A percentile compares a stretch with the other conserved stretches of the same genome.
phyloP scores from a whole-genome alignment of 2,888 invertebrate species.

The Meteorus cinctellus region DNA sequence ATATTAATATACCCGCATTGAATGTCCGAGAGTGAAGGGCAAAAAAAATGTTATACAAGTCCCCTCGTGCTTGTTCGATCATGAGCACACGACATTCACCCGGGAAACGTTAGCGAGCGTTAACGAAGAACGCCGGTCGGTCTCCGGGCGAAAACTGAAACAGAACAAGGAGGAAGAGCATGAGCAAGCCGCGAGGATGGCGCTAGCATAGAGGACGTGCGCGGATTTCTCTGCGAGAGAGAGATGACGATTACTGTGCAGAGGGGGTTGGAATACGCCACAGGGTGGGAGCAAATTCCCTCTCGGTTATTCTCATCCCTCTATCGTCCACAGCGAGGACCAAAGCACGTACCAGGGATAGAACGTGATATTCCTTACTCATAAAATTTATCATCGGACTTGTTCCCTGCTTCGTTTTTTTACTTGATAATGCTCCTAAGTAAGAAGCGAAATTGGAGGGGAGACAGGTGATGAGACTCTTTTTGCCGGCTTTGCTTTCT shows the following conservation, averaged over 20 bases:
- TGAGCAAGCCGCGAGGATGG: conserved; percentile 48
- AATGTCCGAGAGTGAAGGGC: neutral
- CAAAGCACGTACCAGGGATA: conserved; percentile 51
- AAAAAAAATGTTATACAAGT: neutral
- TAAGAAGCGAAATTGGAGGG: neutral
- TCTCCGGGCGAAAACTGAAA: conserved; percentile 68
- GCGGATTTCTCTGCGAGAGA: conserved; percentile 36
- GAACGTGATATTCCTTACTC: conserved; percentile 42
- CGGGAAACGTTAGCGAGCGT: conserved; percentile 33
- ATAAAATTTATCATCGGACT: conserved; percentile 30
- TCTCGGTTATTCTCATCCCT: conserved; percentile 59
- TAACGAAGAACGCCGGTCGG: conserved; percentile 54
- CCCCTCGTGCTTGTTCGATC: conserved; percentile 45
- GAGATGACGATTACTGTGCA: conserved; percentile 42
- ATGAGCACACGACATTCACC: conserved; percentile 42
- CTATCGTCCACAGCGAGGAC: conserved; percentile 49
- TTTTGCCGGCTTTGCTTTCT: neutral
- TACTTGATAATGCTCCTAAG: neutral
- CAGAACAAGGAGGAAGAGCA: conserved; percentile 27
- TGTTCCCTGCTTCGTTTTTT: conserved; percentile 7
- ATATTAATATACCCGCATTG: neutral
- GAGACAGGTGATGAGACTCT: conserved; percentile 16
- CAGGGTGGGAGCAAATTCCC: conserved; percentile 48
- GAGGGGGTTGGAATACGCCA: conserved; percentile 27
- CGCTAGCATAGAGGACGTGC: conserved; percentile 34